Evolutionary conservation across 2,113 vertebrate genomes (phyloP).

Genomic region (Echinops telfairi): DNA sequence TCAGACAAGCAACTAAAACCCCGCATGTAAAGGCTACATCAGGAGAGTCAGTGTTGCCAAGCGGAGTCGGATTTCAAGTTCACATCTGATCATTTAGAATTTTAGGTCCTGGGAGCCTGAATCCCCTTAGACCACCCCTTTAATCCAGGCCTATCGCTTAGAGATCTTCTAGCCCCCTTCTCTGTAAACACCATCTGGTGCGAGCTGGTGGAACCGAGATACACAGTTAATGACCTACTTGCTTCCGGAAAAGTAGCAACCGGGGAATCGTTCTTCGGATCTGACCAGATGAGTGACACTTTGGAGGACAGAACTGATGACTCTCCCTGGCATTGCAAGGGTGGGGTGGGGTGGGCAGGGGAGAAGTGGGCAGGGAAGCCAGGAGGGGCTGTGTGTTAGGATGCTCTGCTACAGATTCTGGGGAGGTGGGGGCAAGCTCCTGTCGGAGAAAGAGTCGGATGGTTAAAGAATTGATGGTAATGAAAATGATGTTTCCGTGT

Average conservation of each 20-base stretch:
- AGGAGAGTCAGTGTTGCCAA: constrained; percentile 46
- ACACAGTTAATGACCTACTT: constrained; percentile 60
- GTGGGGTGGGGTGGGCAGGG: not conserved
- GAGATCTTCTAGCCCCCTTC: constrained; percentile 51
- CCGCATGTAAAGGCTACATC: constrained; percentile 48
- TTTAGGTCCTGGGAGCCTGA: constrained; percentile 46
- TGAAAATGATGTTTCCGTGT: constrained; percentile 77
- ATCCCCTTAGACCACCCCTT: constrained; percentile 34
- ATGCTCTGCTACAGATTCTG: constrained; percentile 34
- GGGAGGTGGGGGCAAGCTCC: not conserved
- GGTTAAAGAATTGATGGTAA: constrained; percentile 76
- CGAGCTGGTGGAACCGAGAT: constrained; percentile 42
- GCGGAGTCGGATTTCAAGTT: constrained; percentile 18
- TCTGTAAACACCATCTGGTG: constrained; percentile 74
- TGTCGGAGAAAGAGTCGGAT: constrained; percentile 33
- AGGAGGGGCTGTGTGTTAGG: not conserved
- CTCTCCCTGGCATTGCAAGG: not conserved
- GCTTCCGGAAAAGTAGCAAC: constrained; percentile 20
- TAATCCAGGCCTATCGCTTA: constrained; percentile 63
- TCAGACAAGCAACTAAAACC: constrained; percentile 24
- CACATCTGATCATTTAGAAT: constrained; percentile 55
- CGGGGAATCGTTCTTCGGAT: constrained; percentile 25
- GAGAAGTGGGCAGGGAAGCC: too few relatives aligned
- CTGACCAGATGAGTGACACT: constrained; percentile 55
- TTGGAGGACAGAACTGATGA: constrained; percentile 32